A percentile compares a stretch with the other conserved stretches of the same genome.
phyloP scores from a whole-genome alignment of 2,888 invertebrate genomes.

The Platynereis dumerilii region DNA sequence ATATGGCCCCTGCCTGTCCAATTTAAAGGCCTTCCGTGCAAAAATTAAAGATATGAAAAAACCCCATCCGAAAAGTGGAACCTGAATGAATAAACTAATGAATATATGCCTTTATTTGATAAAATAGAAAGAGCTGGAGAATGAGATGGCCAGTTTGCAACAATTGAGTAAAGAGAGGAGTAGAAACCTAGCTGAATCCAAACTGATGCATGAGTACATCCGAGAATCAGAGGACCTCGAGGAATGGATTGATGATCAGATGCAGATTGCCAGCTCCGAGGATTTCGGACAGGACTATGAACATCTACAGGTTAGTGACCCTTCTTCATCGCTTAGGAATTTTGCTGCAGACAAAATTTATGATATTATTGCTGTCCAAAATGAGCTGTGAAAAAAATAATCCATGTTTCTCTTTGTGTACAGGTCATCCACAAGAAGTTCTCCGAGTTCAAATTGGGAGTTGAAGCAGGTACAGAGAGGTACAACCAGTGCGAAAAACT shows the following conservation, averaged over 20 bases:
- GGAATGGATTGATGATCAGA: constrained; percentile 95
- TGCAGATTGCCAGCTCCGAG: constrained; percentile 87
- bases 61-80: too few relatives aligned
- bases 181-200: constrained; percentile 88
- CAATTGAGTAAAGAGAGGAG: constrained; percentile 67
- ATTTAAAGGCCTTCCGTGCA: too few relatives aligned
- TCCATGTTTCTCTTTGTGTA: too few relatives aligned
- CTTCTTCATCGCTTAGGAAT: too few relatives aligned
- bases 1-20: too few relatives aligned
- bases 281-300: constrained; percentile 98
- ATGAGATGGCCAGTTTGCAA: constrained; percentile 71
- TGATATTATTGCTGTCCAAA: too few relatives aligned
- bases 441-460: constrained; percentile 83
- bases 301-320: constrained; percentile 73
- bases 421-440: constrained; percentile 81
- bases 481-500: constrained; percentile 70
- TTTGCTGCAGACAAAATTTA: too few relatives aligned
- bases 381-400: too few relatives aligned
- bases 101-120: not conserved
- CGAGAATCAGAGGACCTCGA: constrained; percentile 79
- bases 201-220: constrained; percentile 71
- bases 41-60: too few relatives aligned
- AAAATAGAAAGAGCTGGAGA: constrained; percentile 47
- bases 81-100: too few relatives aligned
- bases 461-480: constrained; percentile 84